Conservation (phyloP, 2,113 vertebrate genomes). For the Pica pica region DNA sequence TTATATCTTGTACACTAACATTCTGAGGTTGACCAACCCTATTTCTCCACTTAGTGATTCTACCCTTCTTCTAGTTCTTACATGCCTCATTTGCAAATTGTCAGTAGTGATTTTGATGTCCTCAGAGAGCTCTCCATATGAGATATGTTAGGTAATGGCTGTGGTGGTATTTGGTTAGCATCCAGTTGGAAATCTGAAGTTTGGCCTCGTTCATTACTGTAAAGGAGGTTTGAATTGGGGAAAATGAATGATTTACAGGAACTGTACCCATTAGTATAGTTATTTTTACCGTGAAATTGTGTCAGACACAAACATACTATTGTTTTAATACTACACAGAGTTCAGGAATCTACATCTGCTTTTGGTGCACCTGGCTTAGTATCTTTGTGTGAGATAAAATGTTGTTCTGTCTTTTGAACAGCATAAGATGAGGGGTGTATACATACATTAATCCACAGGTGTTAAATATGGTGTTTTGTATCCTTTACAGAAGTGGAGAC, state of each 20-base stretch:
- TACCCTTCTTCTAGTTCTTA: background rate
- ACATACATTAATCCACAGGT: background rate
- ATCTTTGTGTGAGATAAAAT: background rate
- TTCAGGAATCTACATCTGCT: background rate
- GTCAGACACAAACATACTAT: background rate
- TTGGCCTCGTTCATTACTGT: background rate
- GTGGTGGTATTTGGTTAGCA: background rate
- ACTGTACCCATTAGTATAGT: background rate
- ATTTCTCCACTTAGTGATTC: background rate
- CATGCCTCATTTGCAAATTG: background rate
- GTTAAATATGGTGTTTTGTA: background rate
- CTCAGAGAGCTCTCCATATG: background rate
- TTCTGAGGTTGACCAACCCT: background rate
- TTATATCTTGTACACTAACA: background rate
- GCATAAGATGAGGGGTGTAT: background rate
- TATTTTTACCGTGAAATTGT: background rate
- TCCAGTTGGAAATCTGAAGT: background rate
- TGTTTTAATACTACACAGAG: background rate
- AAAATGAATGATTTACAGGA: background rate
- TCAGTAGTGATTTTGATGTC: background rate
- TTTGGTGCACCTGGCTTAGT: background rate
- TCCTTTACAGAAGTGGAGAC: background rate
- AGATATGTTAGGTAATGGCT: background rate
- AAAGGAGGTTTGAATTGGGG: background rate
- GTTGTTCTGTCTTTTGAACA: background rate